Evolutionary conservation across 2,888 invertebrate genomes (phyloP).

Genomic region (Chymomyza fuscimana): DNA sequence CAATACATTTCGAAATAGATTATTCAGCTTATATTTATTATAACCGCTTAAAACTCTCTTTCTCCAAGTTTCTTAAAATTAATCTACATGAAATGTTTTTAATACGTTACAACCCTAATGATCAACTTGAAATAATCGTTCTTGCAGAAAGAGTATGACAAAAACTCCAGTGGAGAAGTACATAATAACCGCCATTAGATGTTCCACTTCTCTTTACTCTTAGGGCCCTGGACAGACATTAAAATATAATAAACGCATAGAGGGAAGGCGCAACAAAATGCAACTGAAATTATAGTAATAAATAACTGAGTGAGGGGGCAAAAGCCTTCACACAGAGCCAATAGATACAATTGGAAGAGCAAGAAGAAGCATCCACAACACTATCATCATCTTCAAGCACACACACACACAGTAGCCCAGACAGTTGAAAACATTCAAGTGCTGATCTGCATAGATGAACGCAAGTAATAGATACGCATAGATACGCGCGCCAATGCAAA

Average conservation of each 20-base stretch:
- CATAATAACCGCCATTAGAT: neutral
- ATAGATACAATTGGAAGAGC: neutral
- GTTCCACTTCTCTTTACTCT: neutral
- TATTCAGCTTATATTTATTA: too few species aligned
- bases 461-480: conserved; percentile 39
- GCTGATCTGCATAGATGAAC: conserved; percentile 62
- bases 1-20: too few species aligned
- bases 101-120: neutral
- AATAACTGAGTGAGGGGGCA: conserved; percentile 14
- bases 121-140: neutral
- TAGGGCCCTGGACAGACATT: conserved; percentile 36
- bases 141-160: conserved; percentile 18
- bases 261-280: conserved; percentile 37
- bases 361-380: neutral
- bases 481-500: conserved; percentile 18
- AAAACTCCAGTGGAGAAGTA: neutral
- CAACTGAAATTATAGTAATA: conserved; percentile 39
- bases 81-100: neutral
- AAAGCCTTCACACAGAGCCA: conserved; percentile 8
- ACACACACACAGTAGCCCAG: conserved; percentile 6
- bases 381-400: neutral
- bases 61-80: too few species aligned
- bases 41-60: too few species aligned
- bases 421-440: conserved; percentile 71
- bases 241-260: conserved; percentile 53